Evolutionary conservation across 2,113 vertebrate species (phyloP).

Genomic region (Mastomys natalensis): DNA sequence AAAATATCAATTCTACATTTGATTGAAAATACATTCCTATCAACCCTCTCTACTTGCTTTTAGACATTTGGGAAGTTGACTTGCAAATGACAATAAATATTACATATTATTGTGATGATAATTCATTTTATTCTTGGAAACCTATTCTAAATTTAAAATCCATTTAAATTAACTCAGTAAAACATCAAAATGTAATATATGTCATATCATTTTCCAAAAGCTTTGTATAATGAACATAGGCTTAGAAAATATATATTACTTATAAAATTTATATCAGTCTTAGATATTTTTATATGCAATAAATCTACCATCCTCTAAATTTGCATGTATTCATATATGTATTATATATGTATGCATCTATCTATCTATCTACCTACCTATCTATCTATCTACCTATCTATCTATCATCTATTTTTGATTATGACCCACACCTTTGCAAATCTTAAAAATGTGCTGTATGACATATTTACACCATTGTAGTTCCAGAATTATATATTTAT

Average conservation of each 20-base stretch:
- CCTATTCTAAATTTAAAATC: conserved; percentile 3
- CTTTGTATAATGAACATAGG: neutral
- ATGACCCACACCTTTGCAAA: too few species aligned
- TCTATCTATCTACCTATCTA: neutral
- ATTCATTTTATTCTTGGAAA: neutral
- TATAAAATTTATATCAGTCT: conserved; percentile 7
- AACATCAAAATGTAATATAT: neutral
- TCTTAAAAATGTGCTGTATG: neutral
- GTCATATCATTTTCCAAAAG: neutral
- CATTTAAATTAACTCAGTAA: neutral
- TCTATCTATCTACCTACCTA: too few species aligned
- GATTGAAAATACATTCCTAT: neutral
- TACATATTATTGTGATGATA: neutral
- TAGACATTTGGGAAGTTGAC: neutral
- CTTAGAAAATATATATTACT: neutral
- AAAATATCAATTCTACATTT: too few species aligned
- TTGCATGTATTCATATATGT: neutral
- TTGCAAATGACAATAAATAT: neutral
- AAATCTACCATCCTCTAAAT: neutral
- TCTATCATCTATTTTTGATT: neutral
- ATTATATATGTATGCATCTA: neutral
- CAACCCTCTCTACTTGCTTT: neutral
- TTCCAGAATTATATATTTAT: neutral
- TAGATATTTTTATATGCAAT: neutral
- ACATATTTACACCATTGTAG: neutral